Evolutionary conservation across 2,113 vertebrate species (phyloP).

Genomic region (Bujurquina vittata): DNA sequence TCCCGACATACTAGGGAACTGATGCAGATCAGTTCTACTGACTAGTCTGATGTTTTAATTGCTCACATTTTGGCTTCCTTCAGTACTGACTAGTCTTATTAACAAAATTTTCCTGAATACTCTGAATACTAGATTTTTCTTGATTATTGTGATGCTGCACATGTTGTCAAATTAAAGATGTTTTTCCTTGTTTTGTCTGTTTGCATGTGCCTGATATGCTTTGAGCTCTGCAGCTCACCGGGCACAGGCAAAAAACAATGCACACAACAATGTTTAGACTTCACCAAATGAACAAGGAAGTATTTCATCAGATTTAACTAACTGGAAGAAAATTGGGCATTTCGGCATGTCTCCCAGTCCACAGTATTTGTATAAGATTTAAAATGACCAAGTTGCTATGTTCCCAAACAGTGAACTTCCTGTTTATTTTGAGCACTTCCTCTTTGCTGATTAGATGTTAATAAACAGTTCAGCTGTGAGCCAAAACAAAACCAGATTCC

Average conservation of each 20-base stretch:
- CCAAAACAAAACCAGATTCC: slow-evolving; percentile 18
- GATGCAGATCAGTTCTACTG: not conserved
- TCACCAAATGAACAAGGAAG: slow-evolving; percentile 23
- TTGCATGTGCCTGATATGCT: not conserved
- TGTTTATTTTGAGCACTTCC: slow-evolving; percentile 64
- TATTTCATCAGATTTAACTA: slow-evolving; percentile 18
- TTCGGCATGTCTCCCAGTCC: not conserved
- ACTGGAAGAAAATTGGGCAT: not conserved
- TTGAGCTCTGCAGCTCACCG: not conserved
- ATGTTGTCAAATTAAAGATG: not conserved
- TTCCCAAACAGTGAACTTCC: slow-evolving; percentile 63
- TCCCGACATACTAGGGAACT: not conserved
- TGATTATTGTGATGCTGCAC: not conserved
- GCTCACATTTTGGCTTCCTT: not conserved
- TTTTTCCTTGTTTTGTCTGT: not conserved
- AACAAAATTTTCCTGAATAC: not conserved
- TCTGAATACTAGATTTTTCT: not conserved
- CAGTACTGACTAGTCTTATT: not conserved
- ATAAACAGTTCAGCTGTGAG: not conserved
- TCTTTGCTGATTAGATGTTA: slow-evolving; percentile 48
- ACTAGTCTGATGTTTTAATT: not conserved
- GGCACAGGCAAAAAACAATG: not conserved
- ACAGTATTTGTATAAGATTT: not conserved
- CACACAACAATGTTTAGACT: not conserved
- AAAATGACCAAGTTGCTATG: not conserved